Evolutionary conservation across 2,797 vertebrate genomes (phyloP), one percentile per base, ranked within the genome.

Genomic region (Spatula versicolor): DNA sequence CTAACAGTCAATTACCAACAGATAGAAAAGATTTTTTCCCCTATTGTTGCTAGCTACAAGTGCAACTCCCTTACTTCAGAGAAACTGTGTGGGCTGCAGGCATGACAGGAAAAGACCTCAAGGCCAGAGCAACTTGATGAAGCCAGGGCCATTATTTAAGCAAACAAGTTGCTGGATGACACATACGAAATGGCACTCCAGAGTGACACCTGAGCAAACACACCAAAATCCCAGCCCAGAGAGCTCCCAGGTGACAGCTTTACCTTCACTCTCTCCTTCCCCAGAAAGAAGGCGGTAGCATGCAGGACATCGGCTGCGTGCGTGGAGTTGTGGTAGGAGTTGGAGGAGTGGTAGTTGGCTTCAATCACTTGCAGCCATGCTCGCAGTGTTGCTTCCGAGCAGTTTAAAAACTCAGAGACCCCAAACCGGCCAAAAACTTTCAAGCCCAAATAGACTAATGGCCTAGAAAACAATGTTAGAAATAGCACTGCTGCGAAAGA

Each of bases 291-390:
- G 20, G 98, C 98, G 0, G 98, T 98, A 73, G 98, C 98, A 0
- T 98, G 98, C 46, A 98, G 95, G 28, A 98, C 98, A 4, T 98
- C 98, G 0, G 98, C 98, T 0, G 98, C 98, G 0, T 98, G 98
- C 0, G 98, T 98, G 52, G 98, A 98, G 94, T 98, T 98, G 71
- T 98, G 98, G 95, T 98, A 98, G 28, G 98, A 96, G 12, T 98
- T 98, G 82, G 98, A 98, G 14, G 98, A 95, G 54, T 98, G 98
- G 86, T 98, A 98, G 91, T 98, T 98, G 85, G 97, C 97, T 96
- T 98, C 98, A n/a, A 98, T 98, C 92, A 98, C 83, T 90, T 98
- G 98, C 69, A 98, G 96, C 98, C 98, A 98, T 2, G 98, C 97
- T 82, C 98, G 94, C 33, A 98, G 96, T 1, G 97, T 98, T 31